Conservation (phyloP, 2,888 invertebrate species). For the Drosophila mulleri region DNA sequence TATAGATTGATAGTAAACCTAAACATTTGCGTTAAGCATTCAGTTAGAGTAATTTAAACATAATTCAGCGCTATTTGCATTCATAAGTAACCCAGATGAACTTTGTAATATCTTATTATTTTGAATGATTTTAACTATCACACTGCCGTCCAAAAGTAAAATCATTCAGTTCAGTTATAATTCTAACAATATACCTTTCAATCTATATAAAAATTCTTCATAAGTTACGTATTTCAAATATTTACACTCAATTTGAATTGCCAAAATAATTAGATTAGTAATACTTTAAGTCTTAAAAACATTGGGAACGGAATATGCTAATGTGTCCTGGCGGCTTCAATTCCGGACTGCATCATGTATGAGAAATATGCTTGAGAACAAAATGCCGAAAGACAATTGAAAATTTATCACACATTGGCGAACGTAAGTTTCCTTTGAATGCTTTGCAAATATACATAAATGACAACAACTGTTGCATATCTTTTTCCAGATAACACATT, state of each 20-base stretch:
- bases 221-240: background rate
- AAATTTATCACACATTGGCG: slow-evolving; percentile 57
- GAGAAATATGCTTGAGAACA: background rate
- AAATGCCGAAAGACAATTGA: slow-evolving; percentile 40
- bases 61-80: slow-evolving; percentile 8
- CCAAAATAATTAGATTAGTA: slow-evolving; percentile 54
- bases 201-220: background rate
- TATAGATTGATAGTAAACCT: background rate
- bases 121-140: slow-evolving; percentile 33
- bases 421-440: slow-evolving; percentile 61
- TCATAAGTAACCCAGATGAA: background rate
- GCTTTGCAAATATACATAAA: background rate
- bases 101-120: background rate
- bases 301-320: slow-evolving; percentile 21
- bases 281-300: slow-evolving; percentile 29
- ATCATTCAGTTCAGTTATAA: background rate
- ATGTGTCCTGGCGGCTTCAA: slow-evolving; percentile 40
- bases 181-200: slow-evolving; percentile 28
- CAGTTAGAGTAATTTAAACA: background rate
- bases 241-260: slow-evolving; percentile 32
- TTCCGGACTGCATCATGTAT: slow-evolving; percentile 30
- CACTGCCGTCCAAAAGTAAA: slow-evolving; percentile 61
- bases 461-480: background rate
- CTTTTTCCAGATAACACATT: slow-evolving; percentile 32
- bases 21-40: background rate